phyloP scores from a whole-genome alignment of 2,888 invertebrate species.

The Proisotoma minuta region DNA sequence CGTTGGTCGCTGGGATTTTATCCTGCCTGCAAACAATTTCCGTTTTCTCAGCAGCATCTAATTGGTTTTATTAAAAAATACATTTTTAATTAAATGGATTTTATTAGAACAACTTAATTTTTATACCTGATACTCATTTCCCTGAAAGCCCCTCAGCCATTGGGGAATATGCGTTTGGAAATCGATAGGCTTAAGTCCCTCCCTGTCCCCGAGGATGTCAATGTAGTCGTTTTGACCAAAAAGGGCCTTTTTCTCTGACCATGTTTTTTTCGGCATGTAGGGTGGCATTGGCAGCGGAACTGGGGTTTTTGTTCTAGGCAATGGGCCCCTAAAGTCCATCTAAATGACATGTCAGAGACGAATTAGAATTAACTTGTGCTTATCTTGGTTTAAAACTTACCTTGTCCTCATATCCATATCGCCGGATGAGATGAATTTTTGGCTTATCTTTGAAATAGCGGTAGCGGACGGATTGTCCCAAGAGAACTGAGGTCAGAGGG shows the following conservation, averaged over 20 bases:
- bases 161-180: slow-evolving; percentile 78
- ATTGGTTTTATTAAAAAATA: slow-evolving; percentile 20
- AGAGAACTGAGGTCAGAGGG: too few relatives aligned
- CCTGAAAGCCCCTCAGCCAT: slow-evolving; percentile 84
- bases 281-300: slow-evolving; percentile 61
- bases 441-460: slow-evolving; percentile 64
- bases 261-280: slow-evolving; percentile 65
- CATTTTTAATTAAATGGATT: not conserved
- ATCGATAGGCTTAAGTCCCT: slow-evolving; percentile 73
- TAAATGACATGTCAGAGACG: slow-evolving; percentile 7
- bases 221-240: slow-evolving; percentile 97
- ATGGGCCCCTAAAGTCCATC: slow-evolving; percentile 56
- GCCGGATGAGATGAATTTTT: slow-evolving; percentile 58
- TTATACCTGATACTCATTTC: slow-evolving; percentile 74
- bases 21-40: slow-evolving; percentile 59
- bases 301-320: slow-evolving; percentile 62
- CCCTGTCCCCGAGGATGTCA: slow-evolving; percentile 84
- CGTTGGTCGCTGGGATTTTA: slow-evolving; percentile 64
- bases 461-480: slow-evolving; percentile 51
- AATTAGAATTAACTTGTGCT: not conserved
- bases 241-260: slow-evolving; percentile 71
- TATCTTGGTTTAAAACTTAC: slow-evolving; percentile 53
- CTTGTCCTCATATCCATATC: slow-evolving; percentile 68
- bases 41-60: slow-evolving; percentile 63
- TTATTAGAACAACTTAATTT: not conserved